Evolutionary conservation across 2,888 invertebrate genomes (phyloP).

Genomic region (Autographa gamma): DNA sequence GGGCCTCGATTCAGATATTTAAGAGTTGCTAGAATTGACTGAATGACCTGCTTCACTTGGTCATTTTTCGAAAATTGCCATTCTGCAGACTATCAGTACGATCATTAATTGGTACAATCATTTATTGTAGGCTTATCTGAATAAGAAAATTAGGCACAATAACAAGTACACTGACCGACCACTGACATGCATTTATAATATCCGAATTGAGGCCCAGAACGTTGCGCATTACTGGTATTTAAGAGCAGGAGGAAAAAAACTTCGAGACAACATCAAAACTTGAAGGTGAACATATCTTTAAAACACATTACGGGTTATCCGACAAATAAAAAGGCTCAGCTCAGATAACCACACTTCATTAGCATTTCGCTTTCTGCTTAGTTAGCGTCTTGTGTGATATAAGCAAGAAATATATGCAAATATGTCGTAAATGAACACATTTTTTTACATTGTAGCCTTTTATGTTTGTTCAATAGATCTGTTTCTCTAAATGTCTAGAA

Average conservation of each 20-base stretch:
- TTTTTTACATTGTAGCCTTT: conserved; percentile 43
- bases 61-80: too few species aligned
- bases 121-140: too few species aligned
- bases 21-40: too few species aligned
- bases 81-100: too few species aligned
- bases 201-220: too few species aligned
- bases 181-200: too few species aligned
- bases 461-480: conserved; percentile 49
- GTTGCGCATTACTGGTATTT: conserved; percentile 57
- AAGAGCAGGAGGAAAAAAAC: conserved; percentile 59
- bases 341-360: conserved; percentile 76
- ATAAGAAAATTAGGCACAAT: too few species aligned
- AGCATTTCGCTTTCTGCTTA: conserved; percentile 71
- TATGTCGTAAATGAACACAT: conserved; percentile 60
- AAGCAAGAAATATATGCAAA: conserved; percentile 69
- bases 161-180: too few species aligned
- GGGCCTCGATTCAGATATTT: too few species aligned
- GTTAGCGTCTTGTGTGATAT: conserved; percentile 66
- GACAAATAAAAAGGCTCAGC: conserved; percentile 71
- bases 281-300: conserved; percentile 72
- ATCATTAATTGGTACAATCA: too few species aligned
- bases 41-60: too few species aligned
- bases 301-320: conserved; percentile 78
- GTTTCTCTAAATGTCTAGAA: conserved; percentile 23
- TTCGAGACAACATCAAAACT: conserved; percentile 66